These are phyloP conservation scores for Helostoma temminkii DNA, from an alignment of 2,797 vertebrate genomes.

Conservation along the genomic window DNA sequence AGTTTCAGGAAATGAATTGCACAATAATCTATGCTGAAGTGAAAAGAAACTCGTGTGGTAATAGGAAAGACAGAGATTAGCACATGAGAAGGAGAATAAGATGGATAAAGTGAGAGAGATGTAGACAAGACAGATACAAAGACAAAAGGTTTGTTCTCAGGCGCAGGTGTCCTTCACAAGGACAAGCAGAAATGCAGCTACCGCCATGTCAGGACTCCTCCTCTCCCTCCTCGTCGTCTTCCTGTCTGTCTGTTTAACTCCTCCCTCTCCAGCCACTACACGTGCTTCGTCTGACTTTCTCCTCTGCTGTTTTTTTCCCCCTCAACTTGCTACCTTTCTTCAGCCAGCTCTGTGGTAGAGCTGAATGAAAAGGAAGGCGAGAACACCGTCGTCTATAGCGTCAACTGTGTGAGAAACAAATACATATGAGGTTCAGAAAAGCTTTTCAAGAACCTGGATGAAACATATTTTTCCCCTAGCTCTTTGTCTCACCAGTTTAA, in stretches of 20 bases:
- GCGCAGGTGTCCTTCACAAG: slow-evolving; percentile 72
- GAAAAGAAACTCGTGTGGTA: background rate
- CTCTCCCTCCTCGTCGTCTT: slow-evolving; percentile 31
- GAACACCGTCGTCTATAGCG: background rate
- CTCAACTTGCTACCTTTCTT: slow-evolving; percentile 9
- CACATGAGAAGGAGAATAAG: background rate
- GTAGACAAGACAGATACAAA: slow-evolving; percentile 14
- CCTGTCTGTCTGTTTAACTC: slow-evolving; percentile 44
- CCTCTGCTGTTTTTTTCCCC: slow-evolving; percentile 15
- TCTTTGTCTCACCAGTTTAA: background rate
- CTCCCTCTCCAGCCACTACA: slow-evolving; percentile 52
- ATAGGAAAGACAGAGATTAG: background rate
- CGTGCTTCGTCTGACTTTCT: slow-evolving; percentile 39
- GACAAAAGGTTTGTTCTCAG: slow-evolving; percentile 57
- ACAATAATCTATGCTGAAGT: background rate
- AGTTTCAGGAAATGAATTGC: slow-evolving; percentile 19
- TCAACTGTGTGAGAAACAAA: too few species aligned
- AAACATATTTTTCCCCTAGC: background rate
- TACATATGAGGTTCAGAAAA: background rate
- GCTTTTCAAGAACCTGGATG: background rate
- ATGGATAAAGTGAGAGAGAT: slow-evolving; percentile 28
- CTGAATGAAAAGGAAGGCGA: slow-evolving; percentile 23
- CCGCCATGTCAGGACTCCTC: slow-evolving; percentile 67
- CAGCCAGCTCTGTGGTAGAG: background rate
- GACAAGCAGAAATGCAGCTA: slow-evolving; percentile 64